A percentile compares a stretch with the other conserved stretches of the same genome.
Evolutionary conservation across 2,113 vertebrate species (phyloP).

Genomic region (Seriola aureovittata): DNA sequence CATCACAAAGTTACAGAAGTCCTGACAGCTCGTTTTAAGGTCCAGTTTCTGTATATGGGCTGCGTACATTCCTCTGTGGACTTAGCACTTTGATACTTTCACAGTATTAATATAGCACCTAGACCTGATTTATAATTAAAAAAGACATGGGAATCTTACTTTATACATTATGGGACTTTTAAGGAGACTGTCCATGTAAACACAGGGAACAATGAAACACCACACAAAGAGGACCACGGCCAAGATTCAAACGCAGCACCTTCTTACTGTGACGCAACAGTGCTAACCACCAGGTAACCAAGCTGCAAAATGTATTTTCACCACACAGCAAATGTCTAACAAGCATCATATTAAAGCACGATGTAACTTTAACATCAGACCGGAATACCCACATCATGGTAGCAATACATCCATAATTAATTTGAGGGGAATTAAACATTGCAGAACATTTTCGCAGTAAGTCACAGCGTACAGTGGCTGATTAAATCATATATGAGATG

Average conservation of each 20-base stretch:
- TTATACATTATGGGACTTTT: no score
- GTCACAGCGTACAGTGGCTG: slow-evolving; percentile 36
- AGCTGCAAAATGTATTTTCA: background rate
- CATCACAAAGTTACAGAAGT: no score
- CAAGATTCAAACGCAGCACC: background rate
- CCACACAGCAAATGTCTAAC: background rate
- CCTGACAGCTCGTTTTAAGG: no score
- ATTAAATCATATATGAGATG: slow-evolving; percentile 68
- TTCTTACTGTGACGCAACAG: background rate
- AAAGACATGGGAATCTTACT: no score
- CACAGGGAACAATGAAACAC: background rate
- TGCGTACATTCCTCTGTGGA: no score
- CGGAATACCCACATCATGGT: slow-evolving; percentile 6
- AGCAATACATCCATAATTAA: slow-evolving; percentile 43
- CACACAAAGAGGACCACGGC: background rate
- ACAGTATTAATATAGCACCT: no score
- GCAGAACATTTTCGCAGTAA: slow-evolving; percentile 37
- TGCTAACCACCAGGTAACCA: background rate
- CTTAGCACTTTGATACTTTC: no score
- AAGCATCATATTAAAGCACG: background rate
- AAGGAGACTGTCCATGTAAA: background rate
- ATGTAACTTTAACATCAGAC: background rate
- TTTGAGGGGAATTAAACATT: slow-evolving; percentile 35
- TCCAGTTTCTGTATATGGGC: no score
- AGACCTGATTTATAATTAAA: no score